Base-by-base conservation (phyloP, 1,140 invertebrate species). In the Aphidius ervi region DNA sequence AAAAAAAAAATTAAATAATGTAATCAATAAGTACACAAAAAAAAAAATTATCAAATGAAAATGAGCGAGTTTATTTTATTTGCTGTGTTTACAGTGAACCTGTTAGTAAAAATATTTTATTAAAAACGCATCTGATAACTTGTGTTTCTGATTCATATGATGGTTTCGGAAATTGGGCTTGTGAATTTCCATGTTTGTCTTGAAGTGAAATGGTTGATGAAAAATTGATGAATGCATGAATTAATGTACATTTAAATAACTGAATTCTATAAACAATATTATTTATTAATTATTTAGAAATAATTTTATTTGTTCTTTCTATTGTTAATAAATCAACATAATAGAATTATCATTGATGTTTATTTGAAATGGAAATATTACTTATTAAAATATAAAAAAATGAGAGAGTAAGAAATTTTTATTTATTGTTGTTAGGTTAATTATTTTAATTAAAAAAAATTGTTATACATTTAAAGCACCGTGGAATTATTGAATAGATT, bases 71-170 rank as follows among this genome's bases (percentile, higher is more conserved):
- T n/a, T 48, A 31, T 42, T 70, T 67, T 20, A 66, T 66, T 31
- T 90, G 88, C 75, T 83, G 88, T 31, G 83, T 85, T 58, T 90
- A 88, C 70, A 82, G 82, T 23, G 74, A 75, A 47, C 66, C 74
- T 46, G 75, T 88, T 45, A 65, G 74, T 43, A 68, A 70, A 58
- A 78, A 73, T 43, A 62, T 78, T 3, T 75, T 70, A n/a, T 66
- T 88, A n/a, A 76, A 82, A 67, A 77, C 82, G 56, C 87, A 88
- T 80, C 75, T 88, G 40, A 86, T 88, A 52, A 81, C 83, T 59
- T 88, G 87, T 67, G 70, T 86, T 46, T 65, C 68, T 48, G 65
- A 59, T n/a, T 52, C 76, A 54, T 82, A 80, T 65, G 71, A 77
- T 40, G 71, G 75, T 5, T 67, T 57, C 16, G 64, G 65, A 6